Evolutionary conservation across 2,113 vertebrate species (phyloP), one percentile per base, ranked within the genome.

Genomic region (Mirounga angustirostris): DNA sequence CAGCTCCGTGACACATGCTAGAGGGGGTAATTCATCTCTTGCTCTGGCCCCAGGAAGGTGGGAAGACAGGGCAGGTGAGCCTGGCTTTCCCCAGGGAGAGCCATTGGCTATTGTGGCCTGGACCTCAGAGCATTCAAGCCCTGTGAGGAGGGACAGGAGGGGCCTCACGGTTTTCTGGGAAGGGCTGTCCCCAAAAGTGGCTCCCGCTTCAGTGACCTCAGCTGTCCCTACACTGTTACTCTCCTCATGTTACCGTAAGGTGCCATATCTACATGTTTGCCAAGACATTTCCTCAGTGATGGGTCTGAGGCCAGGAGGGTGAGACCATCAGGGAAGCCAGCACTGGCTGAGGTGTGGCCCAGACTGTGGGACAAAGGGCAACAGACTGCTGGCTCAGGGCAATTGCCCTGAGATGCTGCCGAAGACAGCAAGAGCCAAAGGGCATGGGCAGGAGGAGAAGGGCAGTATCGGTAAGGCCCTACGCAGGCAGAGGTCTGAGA

Each of bases 131-230:
- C 24, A 21, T 69, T 92, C 80, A 33, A 26, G 24, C 59, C 91
- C 85, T 61, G 19, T 59, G 40, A 78, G 52, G 71, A 82, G 24
- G 87, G 28, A 9, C 24, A 81, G 61, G 9, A 59, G 58, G 46
- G 3, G 9, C 2, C 36, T 79, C 46, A n/a, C 5, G 9, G 52
- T 95, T 96, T 92, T 92, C 93, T 95, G 95, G 86, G 83, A 89
- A 97, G 18, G 56, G 67, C 19, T 93, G 26, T 89, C 46, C 71
- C 92, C 56, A 83, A 94, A 58, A 73, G 40, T 46, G 36, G n/a
- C 50, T 96, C 50, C 85, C 79, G 59, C 13, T 78, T 84, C 50
- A 52, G 5, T 95, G 73, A 86, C 95, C 86, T 67, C 24, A 58
- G 74, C 30, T 93, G 65, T 43, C 67, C 84, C 54, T 36, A 52